Percentiles rank a stretch among this genome's conserved stretches.
phyloP scores from a whole-genome alignment of 2,888 invertebrate species.

The Agonopterix arenella region DNA sequence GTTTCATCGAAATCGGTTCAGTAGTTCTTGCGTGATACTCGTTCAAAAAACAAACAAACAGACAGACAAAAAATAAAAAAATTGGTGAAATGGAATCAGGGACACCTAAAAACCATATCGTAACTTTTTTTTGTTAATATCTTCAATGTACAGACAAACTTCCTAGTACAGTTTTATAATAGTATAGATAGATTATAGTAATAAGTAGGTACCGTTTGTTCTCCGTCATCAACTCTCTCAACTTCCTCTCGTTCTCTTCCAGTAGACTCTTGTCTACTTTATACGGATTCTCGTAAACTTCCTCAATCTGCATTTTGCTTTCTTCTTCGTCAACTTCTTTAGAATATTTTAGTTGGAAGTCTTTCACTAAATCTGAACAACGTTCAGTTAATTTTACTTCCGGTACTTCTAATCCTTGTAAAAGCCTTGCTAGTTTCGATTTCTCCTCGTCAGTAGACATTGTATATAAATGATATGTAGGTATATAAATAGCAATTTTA shows the following conservation, averaged over 20 bases:
- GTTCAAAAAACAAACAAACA: no score
- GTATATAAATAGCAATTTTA: neutral
- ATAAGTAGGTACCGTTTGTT: slow-evolving; percentile 32
- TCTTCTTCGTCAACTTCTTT: slow-evolving; percentile 37
- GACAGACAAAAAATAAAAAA: no score
- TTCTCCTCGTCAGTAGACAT: slow-evolving; percentile 68
- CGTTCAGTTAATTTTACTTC: slow-evolving; percentile 53
- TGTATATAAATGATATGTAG: neutral
- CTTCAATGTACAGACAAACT: no score
- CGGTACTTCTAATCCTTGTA: slow-evolving; percentile 51
- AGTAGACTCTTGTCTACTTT: slow-evolving; percentile 40
- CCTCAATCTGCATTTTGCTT: slow-evolving; percentile 11
- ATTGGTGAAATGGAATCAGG: no score
- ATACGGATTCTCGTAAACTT: slow-evolving; percentile 49
- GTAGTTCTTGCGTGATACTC: no score
- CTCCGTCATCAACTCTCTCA: slow-evolving; percentile 35
- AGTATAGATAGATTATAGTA: no score
- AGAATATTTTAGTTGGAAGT: slow-evolving; percentile 43
- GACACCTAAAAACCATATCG: no score
- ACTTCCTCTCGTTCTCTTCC: slow-evolving; percentile 49
- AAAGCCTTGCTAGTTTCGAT: slow-evolving; percentile 46
- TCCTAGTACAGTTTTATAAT: no score
- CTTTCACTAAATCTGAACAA: slow-evolving; percentile 43
- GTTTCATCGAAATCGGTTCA: no score
- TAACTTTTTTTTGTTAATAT: no score